Percentiles rank a stretch among this genome's conserved stretches.
Evolutionary conservation across 1,140 invertebrate genomes (phyloP).

Genomic region (Drosophila willistoni): DNA sequence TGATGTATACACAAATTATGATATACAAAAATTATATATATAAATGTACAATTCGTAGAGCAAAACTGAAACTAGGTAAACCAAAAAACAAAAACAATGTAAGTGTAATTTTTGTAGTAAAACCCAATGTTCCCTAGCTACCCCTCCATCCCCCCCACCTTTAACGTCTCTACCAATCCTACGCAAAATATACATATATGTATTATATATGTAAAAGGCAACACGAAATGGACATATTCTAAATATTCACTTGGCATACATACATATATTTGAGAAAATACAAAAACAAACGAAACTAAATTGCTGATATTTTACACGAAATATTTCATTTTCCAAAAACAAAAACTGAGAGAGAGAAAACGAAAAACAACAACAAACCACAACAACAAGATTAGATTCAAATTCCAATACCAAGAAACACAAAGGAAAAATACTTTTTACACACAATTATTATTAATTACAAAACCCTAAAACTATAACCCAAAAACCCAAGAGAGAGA

Average conservation of each 20-base stretch:
- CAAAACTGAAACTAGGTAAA: slow-evolving; percentile 45
- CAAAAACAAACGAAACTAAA: slow-evolving; percentile 54
- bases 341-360: slow-evolving; percentile 8
- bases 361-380: background rate
- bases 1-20: slow-evolving; percentile 37
- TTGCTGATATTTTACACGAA: slow-evolving; percentile 73
- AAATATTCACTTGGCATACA: slow-evolving; percentile 45
- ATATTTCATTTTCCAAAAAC: slow-evolving; percentile 56
- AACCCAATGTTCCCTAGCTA: slow-evolving; percentile 24
- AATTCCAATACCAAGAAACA: background rate
- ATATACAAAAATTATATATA: slow-evolving; percentile 25
- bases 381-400: slow-evolving; percentile 1
- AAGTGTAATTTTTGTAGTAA: slow-evolving; percentile 71
- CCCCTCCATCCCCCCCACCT: slow-evolving; percentile 6
- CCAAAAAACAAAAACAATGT: slow-evolving; percentile 21
- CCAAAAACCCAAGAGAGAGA: no score
- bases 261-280: slow-evolving; percentile 49
- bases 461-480: background rate
- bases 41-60: slow-evolving; percentile 63
- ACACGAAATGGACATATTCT: slow-evolving; percentile 53
- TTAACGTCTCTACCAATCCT: slow-evolving; percentile 13
- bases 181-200: slow-evolving; percentile 41
- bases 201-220: slow-evolving; percentile 52
- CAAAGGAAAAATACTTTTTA: background rate
- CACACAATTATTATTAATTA: background rate